phyloP scores from a whole-genome alignment of 2,113 vertebrate genomes.

The Gambusia holbrooki region DNA sequence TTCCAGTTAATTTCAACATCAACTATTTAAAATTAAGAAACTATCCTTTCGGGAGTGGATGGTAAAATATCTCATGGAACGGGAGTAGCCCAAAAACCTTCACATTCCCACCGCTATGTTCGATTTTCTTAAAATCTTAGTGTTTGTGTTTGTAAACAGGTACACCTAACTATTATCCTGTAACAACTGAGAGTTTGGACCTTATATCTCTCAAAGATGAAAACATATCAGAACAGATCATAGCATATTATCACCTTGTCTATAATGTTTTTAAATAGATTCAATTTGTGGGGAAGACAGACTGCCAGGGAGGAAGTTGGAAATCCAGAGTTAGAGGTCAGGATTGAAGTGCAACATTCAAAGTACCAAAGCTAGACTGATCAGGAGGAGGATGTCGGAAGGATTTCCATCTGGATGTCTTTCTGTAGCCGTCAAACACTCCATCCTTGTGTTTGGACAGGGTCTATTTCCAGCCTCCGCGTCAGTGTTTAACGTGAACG shows the following conservation, averaged over 20 bases:
- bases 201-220: background rate
- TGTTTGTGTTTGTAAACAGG: background rate
- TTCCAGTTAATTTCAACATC: background rate
- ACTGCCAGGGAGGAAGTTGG: background rate
- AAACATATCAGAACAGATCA: background rate
- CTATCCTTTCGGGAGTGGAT: background rate
- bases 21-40: background rate
- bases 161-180: background rate
- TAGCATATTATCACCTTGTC: background rate
- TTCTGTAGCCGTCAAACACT: conserved; percentile 57
- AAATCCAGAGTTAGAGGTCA: conserved; percentile 33
- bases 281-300: background rate
- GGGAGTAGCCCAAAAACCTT: background rate
- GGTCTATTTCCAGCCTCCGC: conserved; percentile 70
- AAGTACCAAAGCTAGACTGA: conserved; percentile 11
- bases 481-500: conserved; percentile 73
- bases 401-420: conserved; percentile 46
- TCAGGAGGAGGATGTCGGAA: conserved; percentile 45
- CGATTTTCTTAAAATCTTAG: background rate
- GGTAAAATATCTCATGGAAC: background rate
- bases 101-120: background rate
- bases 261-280: background rate
- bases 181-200: background rate
- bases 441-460: conserved; percentile 67
- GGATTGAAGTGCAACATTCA: conserved; percentile 43